A percentile compares a stretch with the other conserved stretches of the same genome.
Conservation (phyloP, 2,888 invertebrate species). For the Lithophane semibrunnea region DNA sequence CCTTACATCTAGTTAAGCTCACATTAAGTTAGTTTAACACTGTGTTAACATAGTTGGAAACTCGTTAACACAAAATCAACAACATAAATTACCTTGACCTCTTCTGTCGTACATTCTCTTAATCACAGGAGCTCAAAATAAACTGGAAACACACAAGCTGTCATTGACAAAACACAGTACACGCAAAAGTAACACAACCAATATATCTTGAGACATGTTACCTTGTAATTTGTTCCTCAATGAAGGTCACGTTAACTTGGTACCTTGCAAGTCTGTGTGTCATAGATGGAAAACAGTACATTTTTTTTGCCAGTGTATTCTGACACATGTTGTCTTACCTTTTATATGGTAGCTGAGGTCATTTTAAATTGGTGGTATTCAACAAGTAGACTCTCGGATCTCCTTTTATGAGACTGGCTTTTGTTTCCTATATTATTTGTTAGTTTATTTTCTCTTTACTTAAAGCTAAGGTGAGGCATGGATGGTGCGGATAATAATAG, state of each 20-base stretch:
- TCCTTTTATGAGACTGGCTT: conserved; percentile 59
- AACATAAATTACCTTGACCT: conserved; percentile 41
- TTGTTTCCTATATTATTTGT: conserved; percentile 72
- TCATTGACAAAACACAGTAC: conserved; percentile 41
- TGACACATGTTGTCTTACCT: conserved; percentile 47
- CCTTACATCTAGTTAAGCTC: not conserved
- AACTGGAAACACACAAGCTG: conserved; percentile 35
- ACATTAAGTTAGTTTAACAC: conserved; percentile 15
- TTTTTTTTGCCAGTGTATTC: conserved; percentile 47
- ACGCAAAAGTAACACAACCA: conserved; percentile 30
- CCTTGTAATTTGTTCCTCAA: conserved; percentile 34
- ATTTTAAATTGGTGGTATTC: conserved; percentile 55
- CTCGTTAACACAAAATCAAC: conserved; percentile 6
- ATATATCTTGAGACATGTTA: conserved; percentile 51
- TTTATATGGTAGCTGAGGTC: conserved; percentile 50
- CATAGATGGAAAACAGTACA: conserved; percentile 66
- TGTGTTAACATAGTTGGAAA: conserved; percentile 34
- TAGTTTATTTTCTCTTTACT: conserved; percentile 61
- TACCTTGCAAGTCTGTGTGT: conserved; percentile 45
- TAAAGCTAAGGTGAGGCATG: conserved; percentile 22
- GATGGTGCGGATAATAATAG: not conserved
- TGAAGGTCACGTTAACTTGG: conserved; percentile 49
- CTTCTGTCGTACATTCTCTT: conserved; percentile 19
- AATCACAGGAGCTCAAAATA: conserved; percentile 53
- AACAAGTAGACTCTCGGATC: conserved; percentile 58